phyloP scores from a whole-genome alignment of 1,140 invertebrate species.

The Drosophila tropicalis region DNA sequence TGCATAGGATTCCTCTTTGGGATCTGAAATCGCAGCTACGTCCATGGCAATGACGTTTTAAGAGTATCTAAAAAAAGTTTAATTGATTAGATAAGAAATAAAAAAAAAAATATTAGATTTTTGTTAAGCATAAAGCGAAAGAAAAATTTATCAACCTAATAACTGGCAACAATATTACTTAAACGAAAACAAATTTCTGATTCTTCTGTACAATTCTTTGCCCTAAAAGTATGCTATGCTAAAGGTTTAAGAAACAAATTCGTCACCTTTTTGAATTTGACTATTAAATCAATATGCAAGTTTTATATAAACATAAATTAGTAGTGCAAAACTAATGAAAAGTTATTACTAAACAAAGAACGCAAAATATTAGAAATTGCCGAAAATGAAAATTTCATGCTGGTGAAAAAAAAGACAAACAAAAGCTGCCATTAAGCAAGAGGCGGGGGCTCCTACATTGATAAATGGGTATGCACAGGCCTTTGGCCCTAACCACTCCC shows the following conservation, averaged over 20 bases:
- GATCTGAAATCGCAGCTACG: too few species aligned
- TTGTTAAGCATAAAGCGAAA: not conserved
- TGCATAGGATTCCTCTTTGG: too few species aligned
- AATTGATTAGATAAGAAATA: not conserved
- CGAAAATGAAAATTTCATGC: not conserved
- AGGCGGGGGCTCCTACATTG: conserved; percentile 8
- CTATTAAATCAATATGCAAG: not conserved
- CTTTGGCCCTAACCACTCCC: not conserved
- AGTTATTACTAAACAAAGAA: not conserved
- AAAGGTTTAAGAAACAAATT: not conserved
- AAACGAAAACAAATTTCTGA: too few species aligned
- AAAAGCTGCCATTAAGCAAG: not conserved
- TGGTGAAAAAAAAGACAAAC: conserved; percentile 4
- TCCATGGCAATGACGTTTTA: too few species aligned
- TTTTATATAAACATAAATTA: not conserved
- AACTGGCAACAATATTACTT: not conserved
- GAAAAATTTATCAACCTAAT: not conserved
- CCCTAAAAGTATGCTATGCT: too few species aligned
- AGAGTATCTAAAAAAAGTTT: too few species aligned
- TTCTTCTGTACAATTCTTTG: not conserved
- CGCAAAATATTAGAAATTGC: conserved; percentile 3
- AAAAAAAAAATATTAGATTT: not conserved
- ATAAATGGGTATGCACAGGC: conserved; percentile 18
- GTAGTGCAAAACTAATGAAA: not conserved
- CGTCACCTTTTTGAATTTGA: not conserved